Evolutionary conservation across 1,140 invertebrate species (phyloP).

Genomic region (Drosophila watanabei): DNA sequence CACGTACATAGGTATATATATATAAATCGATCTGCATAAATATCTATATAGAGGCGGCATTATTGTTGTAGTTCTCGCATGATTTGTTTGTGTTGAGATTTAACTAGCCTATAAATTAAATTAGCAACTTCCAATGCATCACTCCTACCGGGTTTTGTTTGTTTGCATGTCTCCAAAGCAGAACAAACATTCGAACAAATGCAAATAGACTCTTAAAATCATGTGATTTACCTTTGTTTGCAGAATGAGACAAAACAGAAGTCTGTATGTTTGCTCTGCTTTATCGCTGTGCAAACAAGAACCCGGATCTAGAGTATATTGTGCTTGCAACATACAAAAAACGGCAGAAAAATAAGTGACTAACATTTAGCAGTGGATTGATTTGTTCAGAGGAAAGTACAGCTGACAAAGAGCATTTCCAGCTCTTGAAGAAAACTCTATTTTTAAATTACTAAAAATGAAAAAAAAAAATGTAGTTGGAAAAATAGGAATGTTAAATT

Average conservation of each 20-base stretch:
- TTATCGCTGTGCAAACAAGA: slow-evolving; percentile 14
- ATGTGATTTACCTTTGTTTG: slow-evolving; percentile 1
- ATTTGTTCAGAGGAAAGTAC: slow-evolving; percentile 14
- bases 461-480: not conserved
- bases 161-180: slow-evolving; percentile 9
- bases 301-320: slow-evolving; percentile 16
- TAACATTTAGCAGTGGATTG: slow-evolving; percentile 31
- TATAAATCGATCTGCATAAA: slow-evolving; percentile 78
- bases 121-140: slow-evolving; percentile 62
- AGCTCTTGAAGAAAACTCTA: not conserved
- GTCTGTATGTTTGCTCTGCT: slow-evolving; percentile 2
- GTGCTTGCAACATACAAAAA: slow-evolving; percentile 64
- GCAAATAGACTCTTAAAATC: not conserved
- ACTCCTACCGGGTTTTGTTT: not conserved
- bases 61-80: slow-evolving; percentile 80
- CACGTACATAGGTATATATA: slow-evolving; percentile 31
- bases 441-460: not conserved
- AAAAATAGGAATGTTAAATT: slow-evolving; percentile 5
- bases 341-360: slow-evolving; percentile 51
- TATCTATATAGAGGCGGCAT: slow-evolving; percentile 79
- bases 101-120: slow-evolving; percentile 80
- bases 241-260: not conserved
- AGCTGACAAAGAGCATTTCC: not conserved
- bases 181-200: slow-evolving; percentile 4
- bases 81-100: slow-evolving; percentile 67